phyloP scores from a whole-genome alignment of 2,113 vertebrate species.

The Burhinus oedicnemus region DNA sequence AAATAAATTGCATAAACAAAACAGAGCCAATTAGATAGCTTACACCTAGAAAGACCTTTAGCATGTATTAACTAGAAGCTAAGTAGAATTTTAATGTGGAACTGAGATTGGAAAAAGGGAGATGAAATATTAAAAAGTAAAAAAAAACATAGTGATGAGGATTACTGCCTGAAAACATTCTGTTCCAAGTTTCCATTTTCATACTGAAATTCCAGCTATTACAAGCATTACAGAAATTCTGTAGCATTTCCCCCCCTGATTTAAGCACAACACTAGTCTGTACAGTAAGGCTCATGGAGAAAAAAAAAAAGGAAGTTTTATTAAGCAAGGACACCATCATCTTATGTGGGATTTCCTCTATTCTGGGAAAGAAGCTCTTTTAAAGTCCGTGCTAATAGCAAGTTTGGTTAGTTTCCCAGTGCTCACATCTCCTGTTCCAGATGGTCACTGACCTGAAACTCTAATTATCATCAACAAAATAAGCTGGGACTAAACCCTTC shows the following conservation, averaged over 20 bases:
- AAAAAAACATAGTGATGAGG: not conserved
- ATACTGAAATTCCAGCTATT: constrained; percentile 14
- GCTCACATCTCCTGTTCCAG: constrained; percentile 45
- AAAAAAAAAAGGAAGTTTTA: not conserved
- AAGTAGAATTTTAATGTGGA: not conserved
- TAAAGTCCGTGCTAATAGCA: constrained; percentile 30
- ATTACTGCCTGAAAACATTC: constrained; percentile 1
- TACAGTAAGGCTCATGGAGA: not conserved
- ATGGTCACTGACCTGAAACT: constrained; percentile 55
- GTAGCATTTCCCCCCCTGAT: not conserved
- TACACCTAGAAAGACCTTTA: not conserved
- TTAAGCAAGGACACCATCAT: not conserved
- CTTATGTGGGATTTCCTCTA: not conserved
- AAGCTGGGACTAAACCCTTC: constrained; percentile 47
- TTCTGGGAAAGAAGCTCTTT: constrained; percentile 15
- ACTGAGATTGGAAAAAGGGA: not conserved
- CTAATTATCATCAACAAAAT: constrained; percentile 58
- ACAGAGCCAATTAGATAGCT: not conserved
- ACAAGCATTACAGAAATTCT: not conserved
- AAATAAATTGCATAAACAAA: constrained; percentile 41
- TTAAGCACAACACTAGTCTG: not conserved
- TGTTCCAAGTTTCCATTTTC: not conserved
- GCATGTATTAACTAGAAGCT: not conserved
- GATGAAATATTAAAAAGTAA: constrained; percentile 16
- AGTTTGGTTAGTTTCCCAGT: constrained; percentile 50